phyloP scores from a whole-genome alignment of 2,888 invertebrate species.

The Eupithecia dodoneata region DNA sequence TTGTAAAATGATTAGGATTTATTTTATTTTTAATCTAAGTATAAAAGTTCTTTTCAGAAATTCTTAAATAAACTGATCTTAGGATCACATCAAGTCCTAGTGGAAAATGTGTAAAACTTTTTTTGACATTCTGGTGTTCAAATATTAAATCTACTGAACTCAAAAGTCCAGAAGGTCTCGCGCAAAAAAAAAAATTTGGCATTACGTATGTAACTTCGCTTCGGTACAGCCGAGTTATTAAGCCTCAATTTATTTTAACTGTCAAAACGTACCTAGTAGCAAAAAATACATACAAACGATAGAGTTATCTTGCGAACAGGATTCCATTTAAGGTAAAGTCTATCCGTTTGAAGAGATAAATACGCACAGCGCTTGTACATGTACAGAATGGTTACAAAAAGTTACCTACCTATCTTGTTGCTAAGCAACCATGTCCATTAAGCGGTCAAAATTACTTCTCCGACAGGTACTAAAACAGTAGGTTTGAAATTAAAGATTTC shows the following conservation, averaged over 20 bases:
- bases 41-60: not conserved
- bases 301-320: not conserved
- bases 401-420: not conserved
- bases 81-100: no score
- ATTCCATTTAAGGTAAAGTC: slow-evolving; percentile 6
- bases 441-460: not conserved
- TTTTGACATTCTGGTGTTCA: not conserved
- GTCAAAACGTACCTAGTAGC: slow-evolving; percentile 17
- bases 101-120: not conserved
- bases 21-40: no score
- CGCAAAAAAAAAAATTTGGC: not conserved
- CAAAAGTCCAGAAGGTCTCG: not conserved
- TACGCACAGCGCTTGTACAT: not conserved
- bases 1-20: not conserved
- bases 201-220: not conserved
- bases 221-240: not conserved
- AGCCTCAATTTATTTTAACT: slow-evolving; percentile 13
- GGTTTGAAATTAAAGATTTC: not conserved
- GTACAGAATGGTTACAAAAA: not conserved
- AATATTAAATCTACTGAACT: not conserved
- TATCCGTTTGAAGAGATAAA: slow-evolving; percentile 5
- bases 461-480: not conserved
- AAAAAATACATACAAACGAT: slow-evolving; percentile 15
- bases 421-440: not conserved
- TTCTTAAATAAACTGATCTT: not conserved